These are phyloP conservation scores for Recurvirostra avosetta DNA, from an alignment of 2,113 vertebrate species.

Conservation along the genomic window DNA sequence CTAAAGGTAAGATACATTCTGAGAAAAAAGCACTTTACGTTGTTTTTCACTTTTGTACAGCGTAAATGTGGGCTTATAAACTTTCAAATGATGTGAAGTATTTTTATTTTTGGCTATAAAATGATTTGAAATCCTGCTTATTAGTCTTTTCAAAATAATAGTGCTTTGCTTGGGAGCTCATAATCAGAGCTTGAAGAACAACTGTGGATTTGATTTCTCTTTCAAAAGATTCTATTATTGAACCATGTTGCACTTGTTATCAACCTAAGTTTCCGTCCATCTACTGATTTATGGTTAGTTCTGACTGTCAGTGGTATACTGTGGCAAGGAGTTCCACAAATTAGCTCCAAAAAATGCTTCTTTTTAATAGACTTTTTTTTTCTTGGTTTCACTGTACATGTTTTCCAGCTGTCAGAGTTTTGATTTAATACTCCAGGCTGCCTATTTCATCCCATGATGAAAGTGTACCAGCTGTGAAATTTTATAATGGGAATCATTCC, in stretches of 20 bases:
- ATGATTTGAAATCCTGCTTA: not conserved
- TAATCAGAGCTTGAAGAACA: not conserved
- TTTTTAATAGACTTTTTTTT: not conserved
- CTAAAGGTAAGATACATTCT: not conserved
- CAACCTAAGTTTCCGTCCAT: not conserved
- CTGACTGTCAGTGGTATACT: not conserved
- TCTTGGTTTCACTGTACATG: not conserved
- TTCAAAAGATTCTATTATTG: not conserved
- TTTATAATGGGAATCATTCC: constrained; percentile 1
- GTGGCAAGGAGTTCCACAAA: not conserved
- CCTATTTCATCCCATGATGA: not conserved
- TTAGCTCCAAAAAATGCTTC: not conserved
- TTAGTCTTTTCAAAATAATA: not conserved
- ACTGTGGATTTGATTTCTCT: not conserved
- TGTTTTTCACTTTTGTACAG: not conserved
- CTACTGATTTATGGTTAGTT: not conserved
- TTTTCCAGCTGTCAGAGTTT: not conserved
- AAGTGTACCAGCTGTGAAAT: not conserved
- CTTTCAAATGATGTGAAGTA: not conserved
- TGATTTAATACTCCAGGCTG: not conserved
- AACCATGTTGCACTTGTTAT: not conserved
- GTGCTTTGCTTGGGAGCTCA: not conserved
- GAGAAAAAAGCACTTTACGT: not conserved
- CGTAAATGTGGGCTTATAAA: not conserved
- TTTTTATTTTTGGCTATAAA: not conserved